Evolutionary conservation across 1,140 invertebrate species (phyloP), one percentile per base, ranked within the genome.

Genomic region (Andrena cerasifolii): DNA sequence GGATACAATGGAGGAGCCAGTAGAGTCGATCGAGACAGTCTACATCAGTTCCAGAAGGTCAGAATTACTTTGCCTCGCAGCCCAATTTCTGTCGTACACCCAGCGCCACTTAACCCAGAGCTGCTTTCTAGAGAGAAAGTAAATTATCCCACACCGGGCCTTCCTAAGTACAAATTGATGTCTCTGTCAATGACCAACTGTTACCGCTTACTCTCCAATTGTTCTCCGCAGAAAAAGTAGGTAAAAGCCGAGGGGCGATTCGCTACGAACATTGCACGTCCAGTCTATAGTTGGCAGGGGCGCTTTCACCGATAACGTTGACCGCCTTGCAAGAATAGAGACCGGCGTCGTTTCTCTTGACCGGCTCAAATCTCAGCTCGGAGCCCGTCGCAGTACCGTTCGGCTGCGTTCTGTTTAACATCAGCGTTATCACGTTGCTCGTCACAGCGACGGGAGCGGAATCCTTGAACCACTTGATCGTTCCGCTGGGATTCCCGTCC

Each of bases 401-500:
- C n/a, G 43, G 59, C 74, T 74, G 54, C n/a, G 79, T 80, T 78
- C 71, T 75, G 86, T 85, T 82, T 78, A 89, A 59, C 53, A 36
- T 68, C 28, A 80, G 16, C 63, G 82, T 75, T 26, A 79, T 56
- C 26, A 79, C 59, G 24, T 76, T 78, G 54, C 77, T 70, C 40
- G 61, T 58, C 59, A 61, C 51, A 66, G 59, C 71, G 63, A 91
- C 76, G 24, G 80, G 79, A 33, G 82, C 14, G 1, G 89, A 86
- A 61, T 92, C 90, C 90, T 95, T 95, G 78, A 94, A 94, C 97
- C 97, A 98, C 87, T 96, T 95, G 66, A 98, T 95, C 58, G 94
- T 95, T 10, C 97, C 96, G 62, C 95, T 94, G 5, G 97, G 97
- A 93, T 98, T 98, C 26, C 96, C 96, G 87, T 97, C 96, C 33